phyloP scores from a whole-genome alignment of 2,888 invertebrate genomes.

The Pseudococcus viburni region DNA sequence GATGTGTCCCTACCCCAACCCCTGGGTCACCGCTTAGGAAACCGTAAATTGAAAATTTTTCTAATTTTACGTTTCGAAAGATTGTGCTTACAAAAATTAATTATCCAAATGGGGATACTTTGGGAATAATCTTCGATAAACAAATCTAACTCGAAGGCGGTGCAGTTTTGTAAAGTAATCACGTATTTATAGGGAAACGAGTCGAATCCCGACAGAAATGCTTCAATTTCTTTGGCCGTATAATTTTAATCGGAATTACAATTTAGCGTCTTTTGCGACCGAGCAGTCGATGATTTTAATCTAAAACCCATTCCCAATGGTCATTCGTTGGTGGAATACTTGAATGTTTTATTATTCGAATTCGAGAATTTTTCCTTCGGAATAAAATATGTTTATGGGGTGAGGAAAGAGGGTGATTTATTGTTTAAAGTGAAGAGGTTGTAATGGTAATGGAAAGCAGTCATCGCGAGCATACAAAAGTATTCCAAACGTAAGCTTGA shows the following conservation, averaged over 20 bases:
- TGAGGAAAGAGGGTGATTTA: background rate
- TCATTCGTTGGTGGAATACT: background rate
- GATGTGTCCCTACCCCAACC: background rate
- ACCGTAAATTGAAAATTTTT: slow-evolving; percentile 36
- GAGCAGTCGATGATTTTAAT: slow-evolving; percentile 27
- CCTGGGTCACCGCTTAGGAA: background rate
- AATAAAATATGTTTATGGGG: background rate
- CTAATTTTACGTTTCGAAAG: background rate
- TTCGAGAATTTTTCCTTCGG: background rate
- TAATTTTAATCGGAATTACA: slow-evolving; percentile 8
- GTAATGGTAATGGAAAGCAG: no score
- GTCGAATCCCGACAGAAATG: background rate
- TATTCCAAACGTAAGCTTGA: no score
- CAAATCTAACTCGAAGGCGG: background rate
- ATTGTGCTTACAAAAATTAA: background rate
- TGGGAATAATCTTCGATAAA: background rate
- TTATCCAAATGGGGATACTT: slow-evolving; percentile 17
- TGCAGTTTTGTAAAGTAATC: slow-evolving; percentile 19
- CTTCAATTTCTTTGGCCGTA: background rate
- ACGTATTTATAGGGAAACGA: background rate
- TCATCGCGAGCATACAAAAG: no score
- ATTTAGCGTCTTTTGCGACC: background rate
- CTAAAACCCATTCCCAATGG: slow-evolving; percentile 17
- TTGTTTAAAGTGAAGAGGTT: background rate
- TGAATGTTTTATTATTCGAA: background rate